A percentile compares a stretch with the other conserved stretches of the same genome.
Evolutionary conservation across 2,797 vertebrate genomes (phyloP).

Genomic region (Lithobates sylvaticus): DNA sequence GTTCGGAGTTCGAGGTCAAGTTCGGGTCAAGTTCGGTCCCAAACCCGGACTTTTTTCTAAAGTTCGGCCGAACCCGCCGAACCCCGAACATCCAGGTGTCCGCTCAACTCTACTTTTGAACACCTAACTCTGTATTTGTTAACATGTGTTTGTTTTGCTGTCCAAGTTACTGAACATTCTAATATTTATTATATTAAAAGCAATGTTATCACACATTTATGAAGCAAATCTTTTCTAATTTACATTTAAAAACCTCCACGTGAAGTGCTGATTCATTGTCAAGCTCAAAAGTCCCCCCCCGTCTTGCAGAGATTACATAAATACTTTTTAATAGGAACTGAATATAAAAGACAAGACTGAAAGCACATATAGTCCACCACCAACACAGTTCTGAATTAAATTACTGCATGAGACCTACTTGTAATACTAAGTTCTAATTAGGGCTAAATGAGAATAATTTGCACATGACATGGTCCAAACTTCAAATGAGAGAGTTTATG

Average conservation of each 20-base stretch:
- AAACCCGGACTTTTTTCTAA: too few relatives aligned
- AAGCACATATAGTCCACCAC: conserved; percentile 9
- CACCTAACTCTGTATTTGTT: background rate
- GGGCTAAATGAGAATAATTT: conserved; percentile 37
- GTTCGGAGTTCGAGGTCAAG: too few relatives aligned
- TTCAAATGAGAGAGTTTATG: conserved; percentile 22
- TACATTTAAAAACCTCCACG: conserved; percentile 36
- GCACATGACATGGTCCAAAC: conserved; percentile 34
- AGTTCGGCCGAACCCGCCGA: too few relatives aligned
- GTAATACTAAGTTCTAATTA: conserved; percentile 44
- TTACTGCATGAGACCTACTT: conserved; percentile 24
- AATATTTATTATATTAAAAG: background rate
- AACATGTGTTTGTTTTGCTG: background rate
- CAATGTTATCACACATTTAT: background rate
- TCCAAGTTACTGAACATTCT: background rate
- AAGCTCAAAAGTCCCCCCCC: conserved; percentile 14
- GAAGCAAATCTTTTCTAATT: conserved; percentile 21
- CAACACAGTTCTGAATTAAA: conserved; percentile 22
- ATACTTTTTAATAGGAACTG: conserved; percentile 18
- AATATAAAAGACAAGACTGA: conserved; percentile 17
- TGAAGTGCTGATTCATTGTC: conserved; percentile 22
- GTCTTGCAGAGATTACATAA: conserved; percentile 31
- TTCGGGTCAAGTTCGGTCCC: too few relatives aligned
- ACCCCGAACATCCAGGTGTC: too few relatives aligned
- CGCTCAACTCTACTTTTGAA: background rate